Evolutionary conservation across 1,140 invertebrate genomes (phyloP).

Genomic region (Pomacea maculata): DNA sequence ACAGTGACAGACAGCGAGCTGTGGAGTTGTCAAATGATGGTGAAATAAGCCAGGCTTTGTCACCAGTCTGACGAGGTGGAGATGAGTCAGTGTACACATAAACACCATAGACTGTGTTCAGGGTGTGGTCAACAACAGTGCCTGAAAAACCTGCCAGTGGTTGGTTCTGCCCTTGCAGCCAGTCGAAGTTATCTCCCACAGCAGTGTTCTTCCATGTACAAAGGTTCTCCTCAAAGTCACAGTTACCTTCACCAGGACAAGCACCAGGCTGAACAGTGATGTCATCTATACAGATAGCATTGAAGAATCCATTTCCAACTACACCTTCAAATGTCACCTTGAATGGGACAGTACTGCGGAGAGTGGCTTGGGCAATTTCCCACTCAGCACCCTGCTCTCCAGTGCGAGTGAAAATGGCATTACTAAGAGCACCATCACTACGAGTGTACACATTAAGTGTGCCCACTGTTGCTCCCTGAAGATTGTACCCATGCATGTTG

Average conservation of each 20-base stretch:
- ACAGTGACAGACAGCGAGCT: conserved; percentile 69
- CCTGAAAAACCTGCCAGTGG: conserved; percentile 33
- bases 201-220: conserved; percentile 54
- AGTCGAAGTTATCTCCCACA: conserved; percentile 54
- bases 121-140: conserved; percentile 53
- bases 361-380: conserved; percentile 39
- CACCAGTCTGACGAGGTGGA: conserved; percentile 42
- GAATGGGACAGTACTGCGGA: conserved; percentile 20
- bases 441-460: conserved; percentile 47
- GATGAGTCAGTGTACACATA: conserved; percentile 61
- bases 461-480: conserved; percentile 72
- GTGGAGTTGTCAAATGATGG: conserved; percentile 36
- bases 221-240: conserved; percentile 57
- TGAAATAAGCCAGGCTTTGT: conserved; percentile 51
- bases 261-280: conserved; percentile 19
- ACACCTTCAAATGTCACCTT: conserved; percentile 59
- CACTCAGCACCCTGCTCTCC: conserved; percentile 48
- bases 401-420: conserved; percentile 15
- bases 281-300: conserved; percentile 60
- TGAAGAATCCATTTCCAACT: conserved; percentile 35
- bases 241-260: conserved; percentile 38
- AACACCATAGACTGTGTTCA: conserved; percentile 55
- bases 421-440: conserved; percentile 22
- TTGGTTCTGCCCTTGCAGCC: conserved; percentile 42
- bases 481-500: conserved; percentile 80